Evolutionary conservation across 2,797 vertebrate genomes (phyloP), one percentile per base, ranked within the genome.

Genomic region (Labeo calbasu): DNA sequence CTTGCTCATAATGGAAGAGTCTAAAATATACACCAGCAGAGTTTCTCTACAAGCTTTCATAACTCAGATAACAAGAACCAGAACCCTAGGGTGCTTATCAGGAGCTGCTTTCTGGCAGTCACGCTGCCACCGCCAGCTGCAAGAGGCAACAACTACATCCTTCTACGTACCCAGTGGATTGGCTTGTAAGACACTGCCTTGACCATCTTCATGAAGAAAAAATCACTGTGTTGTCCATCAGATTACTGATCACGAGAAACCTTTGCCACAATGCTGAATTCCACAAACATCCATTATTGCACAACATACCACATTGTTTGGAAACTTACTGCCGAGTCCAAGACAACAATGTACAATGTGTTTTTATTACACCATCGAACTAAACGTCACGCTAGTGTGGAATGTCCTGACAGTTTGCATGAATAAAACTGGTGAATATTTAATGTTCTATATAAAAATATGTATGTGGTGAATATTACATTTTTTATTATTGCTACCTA

Each of bases 31-130:
- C 23, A 68, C 48, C 15, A n/a, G 13, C 61, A 57, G 14, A 46
- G 59, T 40, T 77, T 2, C 51, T 55, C 15, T 28, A 75, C 28
- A 55, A 51, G 59, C 48, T 83, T 76, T 76, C 32, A 68, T 13
- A 36, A 76, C 46, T 65, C 23, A 50, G 46, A 68, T 25, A 83
- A 77, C 73, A 83, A 51, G 51, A 69, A 59, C 32, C 65, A 77
- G 51, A 17, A 43, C 61, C 63, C 73, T 40, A 15, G 51, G 51
- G 82, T 68, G 72, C 59, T 75, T 66, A 65, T 82, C 81, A 65
- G 59, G 50, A 83, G 57, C 80, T 73, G 57, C 36, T 25, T 75
- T 36, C 46, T n/a, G 40, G 23, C 19, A 82, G 23, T 61, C 23
- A 32, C 59, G 12, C 46, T 51, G 63, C 61, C 48, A 19, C 51